Evolutionary conservation across 1,140 invertebrate genomes (phyloP).

Genomic region (Sitobion miscanthi): DNA sequence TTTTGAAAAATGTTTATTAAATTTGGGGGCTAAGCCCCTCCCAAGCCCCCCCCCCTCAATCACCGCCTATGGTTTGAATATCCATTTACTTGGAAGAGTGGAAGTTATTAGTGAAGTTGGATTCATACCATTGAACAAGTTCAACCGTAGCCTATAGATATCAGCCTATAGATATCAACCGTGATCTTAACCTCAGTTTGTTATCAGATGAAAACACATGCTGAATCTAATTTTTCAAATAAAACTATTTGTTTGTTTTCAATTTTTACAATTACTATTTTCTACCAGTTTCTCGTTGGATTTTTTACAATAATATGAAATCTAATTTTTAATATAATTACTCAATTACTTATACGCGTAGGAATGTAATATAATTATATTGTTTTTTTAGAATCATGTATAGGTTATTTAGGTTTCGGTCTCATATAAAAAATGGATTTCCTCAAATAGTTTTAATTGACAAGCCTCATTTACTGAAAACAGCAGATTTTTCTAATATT

Average conservation of each 20-base stretch:
- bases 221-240: slow-evolving; percentile 12
- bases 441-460: slow-evolving; percentile 13
- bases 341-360: not conserved
- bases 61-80: too few species aligned
- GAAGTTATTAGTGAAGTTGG: too few species aligned
- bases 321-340: not conserved
- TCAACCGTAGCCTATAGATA: too few species aligned
- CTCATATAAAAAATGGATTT: slow-evolving; percentile 40
- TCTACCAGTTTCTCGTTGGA: not conserved
- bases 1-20: too few species aligned
- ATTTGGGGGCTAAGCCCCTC: too few species aligned
- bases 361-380: slow-evolving; percentile 11
- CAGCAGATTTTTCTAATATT: not conserved
- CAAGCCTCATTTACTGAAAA: not conserved
- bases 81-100: too few species aligned
- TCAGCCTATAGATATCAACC: too few species aligned
- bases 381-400: slow-evolving; percentile 23
- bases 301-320: not conserved
- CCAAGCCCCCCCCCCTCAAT: too few species aligned
- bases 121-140: too few species aligned
- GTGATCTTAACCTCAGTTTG: slow-evolving; percentile 16
- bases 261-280: not conserved
- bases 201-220: slow-evolving; percentile 34
- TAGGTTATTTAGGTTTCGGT: slow-evolving; percentile 34
- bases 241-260: not conserved